Conservation (phyloP, 1,140 invertebrate genomes). For the Homarus americanus region DNA sequence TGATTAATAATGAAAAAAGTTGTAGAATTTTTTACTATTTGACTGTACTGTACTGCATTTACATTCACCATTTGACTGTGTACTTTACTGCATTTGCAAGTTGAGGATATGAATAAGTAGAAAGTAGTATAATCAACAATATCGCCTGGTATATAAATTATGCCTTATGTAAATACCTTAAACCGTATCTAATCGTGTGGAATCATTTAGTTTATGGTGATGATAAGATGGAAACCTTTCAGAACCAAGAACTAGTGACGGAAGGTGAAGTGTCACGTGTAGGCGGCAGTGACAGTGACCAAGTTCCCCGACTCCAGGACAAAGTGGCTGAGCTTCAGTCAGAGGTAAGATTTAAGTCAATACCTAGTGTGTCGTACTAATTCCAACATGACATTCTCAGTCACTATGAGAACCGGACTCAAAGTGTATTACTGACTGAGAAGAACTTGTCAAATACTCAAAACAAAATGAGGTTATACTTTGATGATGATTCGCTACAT, state of each 20-base stretch:
- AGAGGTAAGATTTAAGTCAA: slow-evolving; percentile 83
- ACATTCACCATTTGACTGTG: no score
- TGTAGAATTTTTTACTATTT: no score
- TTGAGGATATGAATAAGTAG: no score
- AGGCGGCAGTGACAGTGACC: slow-evolving; percentile 85
- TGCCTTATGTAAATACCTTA: no score
- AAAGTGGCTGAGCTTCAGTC: slow-evolving; percentile 93
- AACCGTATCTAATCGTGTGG: no score
- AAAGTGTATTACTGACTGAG: background rate
- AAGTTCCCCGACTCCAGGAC: slow-evolving; percentile 92
- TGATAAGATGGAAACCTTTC: slow-evolving; percentile 66
- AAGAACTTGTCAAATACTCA: background rate
- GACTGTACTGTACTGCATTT: no score
- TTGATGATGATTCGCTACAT: background rate
- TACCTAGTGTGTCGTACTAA: background rate
- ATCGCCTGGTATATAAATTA: no score
- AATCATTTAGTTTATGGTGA: no score
- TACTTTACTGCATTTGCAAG: no score
- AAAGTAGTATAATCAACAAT: no score
- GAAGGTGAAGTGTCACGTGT: slow-evolving; percentile 91
- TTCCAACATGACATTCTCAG: background rate
- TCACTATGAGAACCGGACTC: background rate
- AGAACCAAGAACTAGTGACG: slow-evolving; percentile 95
- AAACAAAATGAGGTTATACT: background rate
- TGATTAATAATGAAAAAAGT: no score